Conservation (phyloP, 2,888 invertebrate genomes). For the Orgyia antiqua region DNA sequence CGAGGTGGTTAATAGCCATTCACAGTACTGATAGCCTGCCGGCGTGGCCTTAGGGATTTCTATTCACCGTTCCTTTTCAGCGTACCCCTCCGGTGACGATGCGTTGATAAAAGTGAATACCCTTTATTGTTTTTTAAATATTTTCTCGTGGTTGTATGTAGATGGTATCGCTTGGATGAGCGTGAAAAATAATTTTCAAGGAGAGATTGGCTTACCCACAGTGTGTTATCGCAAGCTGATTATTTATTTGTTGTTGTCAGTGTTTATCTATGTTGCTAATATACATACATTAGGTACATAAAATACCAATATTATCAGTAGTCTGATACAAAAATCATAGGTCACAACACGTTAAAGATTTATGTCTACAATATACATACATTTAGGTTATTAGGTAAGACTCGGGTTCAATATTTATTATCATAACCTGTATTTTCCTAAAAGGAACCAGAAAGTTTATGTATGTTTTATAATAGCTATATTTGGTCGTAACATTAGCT, state of each 20-base stretch:
- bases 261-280: constrained; percentile 23
- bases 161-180: constrained; percentile 48
- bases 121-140: constrained; percentile 68
- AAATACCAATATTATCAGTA: constrained; percentile 6
- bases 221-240: constrained; percentile 40
- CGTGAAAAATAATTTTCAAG: constrained; percentile 45
- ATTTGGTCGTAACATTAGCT: too few relatives aligned
- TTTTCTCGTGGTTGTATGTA: constrained; percentile 53
- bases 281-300: constrained; percentile 3
- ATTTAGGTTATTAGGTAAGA: constrained; percentile 8
- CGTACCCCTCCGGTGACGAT: constrained; percentile 59
- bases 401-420: too few relatives aligned
- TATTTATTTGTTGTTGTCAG: constrained; percentile 27
- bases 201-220: constrained; percentile 45
- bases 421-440: too few relatives aligned
- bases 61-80: constrained; percentile 61
- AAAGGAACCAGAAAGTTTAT: too few relatives aligned
- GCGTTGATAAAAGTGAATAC: constrained; percentile 71
- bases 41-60: constrained; percentile 52
- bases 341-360: constrained; percentile 1
- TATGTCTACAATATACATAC: too few relatives aligned
- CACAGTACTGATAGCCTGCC: constrained; percentile 61
- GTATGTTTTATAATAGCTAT: too few relatives aligned
- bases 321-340: constrained; percentile 1
- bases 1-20: constrained; percentile 71